Conservation (phyloP, 1,140 invertebrate species). For the Drosophila arawakana region DNA sequence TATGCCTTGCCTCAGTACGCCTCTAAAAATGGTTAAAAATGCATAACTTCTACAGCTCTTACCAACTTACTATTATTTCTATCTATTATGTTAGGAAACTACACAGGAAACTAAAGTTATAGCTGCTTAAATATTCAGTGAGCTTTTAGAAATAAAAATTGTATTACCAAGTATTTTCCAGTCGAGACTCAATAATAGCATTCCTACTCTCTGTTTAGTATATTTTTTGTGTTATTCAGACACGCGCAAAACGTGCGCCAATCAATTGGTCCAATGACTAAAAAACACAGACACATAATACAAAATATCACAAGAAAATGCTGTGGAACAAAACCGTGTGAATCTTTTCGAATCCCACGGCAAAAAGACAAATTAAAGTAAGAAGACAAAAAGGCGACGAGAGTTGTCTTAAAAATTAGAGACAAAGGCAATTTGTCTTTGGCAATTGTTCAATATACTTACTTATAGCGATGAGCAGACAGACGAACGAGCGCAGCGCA, state of each 20-base stretch:
- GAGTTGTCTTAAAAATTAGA: conserved; percentile 77
- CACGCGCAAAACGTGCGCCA: conserved; percentile 81
- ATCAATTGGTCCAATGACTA: conserved; percentile 62
- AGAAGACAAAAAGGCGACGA: conserved; percentile 38
- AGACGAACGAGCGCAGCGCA: neutral
- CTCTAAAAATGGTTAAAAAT: too few species aligned
- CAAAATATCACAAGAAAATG: conserved; percentile 29
- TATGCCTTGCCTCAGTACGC: too few species aligned
- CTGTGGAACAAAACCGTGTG: conserved; percentile 58
- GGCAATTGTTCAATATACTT: conserved; percentile 60
- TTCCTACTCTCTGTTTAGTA: too few species aligned
- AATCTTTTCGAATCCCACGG: conserved; percentile 74
- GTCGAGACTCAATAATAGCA: too few species aligned
- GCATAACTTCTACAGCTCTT: neutral
- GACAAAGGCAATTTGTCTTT: conserved; percentile 80
- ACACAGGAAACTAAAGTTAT: too few species aligned
- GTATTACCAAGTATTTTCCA: too few species aligned
- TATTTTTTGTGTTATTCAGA: conserved; percentile 22
- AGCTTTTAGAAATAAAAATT: too few species aligned
- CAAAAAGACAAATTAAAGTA: conserved; percentile 74
- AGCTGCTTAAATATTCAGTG: too few species aligned
- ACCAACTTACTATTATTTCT: neutral
- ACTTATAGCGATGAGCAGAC: too few species aligned
- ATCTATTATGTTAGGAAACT: too few species aligned
- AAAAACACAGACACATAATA: conserved; percentile 2